Percentiles rank a stretch among this genome's conserved stretches.
Evolutionary conservation across 2,797 vertebrate genomes (phyloP).

Genomic region (Echeneis naucrates): DNA sequence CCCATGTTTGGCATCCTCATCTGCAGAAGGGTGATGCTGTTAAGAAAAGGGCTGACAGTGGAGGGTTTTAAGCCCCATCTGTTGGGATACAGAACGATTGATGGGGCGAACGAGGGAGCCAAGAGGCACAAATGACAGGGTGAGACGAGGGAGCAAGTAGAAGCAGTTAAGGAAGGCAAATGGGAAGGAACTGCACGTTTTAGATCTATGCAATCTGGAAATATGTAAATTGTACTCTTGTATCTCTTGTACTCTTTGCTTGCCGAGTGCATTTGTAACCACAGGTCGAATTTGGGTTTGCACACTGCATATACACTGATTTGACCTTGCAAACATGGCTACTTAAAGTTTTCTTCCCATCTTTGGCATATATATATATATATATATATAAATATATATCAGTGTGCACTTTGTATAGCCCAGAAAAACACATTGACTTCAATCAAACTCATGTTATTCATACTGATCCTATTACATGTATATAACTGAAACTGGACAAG

Average conservation of each 20-base stretch:
- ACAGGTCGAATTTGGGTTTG: constrained; percentile 49
- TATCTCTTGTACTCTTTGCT: constrained; percentile 70
- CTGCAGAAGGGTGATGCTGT: constrained; percentile 72
- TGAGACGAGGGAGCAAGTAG: constrained; percentile 53
- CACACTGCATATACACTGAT: constrained; percentile 32
- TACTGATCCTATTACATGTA: constrained; percentile 11
- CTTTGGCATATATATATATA: too few relatives aligned
- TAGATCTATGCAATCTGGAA: constrained; percentile 55
- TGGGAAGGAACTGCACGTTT: constrained; percentile 51
- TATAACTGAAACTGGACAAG: not conserved
- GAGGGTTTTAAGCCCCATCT: constrained; percentile 77
- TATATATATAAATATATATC: too few relatives aligned
- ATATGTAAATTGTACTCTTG: constrained; percentile 62
- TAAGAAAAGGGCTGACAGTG: constrained; percentile 76
- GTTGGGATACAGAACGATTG: constrained; percentile 73
- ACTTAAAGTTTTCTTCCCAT: too few relatives aligned
- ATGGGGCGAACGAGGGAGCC: constrained; percentile 66
- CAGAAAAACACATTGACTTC: constrained; percentile 26
- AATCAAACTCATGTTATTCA: too few relatives aligned
- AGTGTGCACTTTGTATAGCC: constrained; percentile 27
- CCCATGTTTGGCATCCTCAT: constrained; percentile 60
- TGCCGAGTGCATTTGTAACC: constrained; percentile 58
- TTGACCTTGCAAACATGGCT: constrained; percentile 48
- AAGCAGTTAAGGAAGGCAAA: constrained; percentile 48
- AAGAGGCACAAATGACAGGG: constrained; percentile 66